Conservation (phyloP, 92 coral and sea anemone genomes). For the Phenganax stokvisi region DNA sequence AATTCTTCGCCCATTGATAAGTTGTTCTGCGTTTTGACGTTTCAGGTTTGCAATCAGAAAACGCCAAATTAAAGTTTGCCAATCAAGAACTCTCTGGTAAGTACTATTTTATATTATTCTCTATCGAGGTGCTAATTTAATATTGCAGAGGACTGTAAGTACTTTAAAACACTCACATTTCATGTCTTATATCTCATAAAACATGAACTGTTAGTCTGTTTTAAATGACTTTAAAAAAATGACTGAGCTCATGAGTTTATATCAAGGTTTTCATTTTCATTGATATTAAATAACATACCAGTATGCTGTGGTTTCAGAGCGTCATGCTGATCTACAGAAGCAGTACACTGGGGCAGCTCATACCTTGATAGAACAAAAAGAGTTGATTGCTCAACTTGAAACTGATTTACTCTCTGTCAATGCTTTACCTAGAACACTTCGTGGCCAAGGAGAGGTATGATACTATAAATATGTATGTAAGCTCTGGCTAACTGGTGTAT, state of each 20-base stretch:
- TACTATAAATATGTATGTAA: background rate
- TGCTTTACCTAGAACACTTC: slow-evolving; percentile 79
- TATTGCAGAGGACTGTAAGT: too few species aligned
- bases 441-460: slow-evolving; percentile 95
- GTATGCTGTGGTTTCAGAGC: slow-evolving; percentile 39
- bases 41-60: slow-evolving; percentile 85
- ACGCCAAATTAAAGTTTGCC: slow-evolving; percentile 83
- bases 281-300: background rate
- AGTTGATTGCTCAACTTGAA: slow-evolving; percentile 85
- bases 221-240: background rate
- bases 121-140: too few species aligned
- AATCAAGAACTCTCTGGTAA: slow-evolving; percentile 72
- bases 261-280: too few species aligned
- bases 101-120: background rate
- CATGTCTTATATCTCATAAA: too few species aligned
- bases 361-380: slow-evolving; percentile 87
- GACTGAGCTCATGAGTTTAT: too few species aligned
- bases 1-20: too few species aligned
- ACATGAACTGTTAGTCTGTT: too few species aligned
- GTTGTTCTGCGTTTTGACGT: background rate
- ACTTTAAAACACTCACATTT: too few species aligned
- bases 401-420: slow-evolving; percentile 92
- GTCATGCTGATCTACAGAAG: slow-evolving; percentile 66
- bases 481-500: background rate
- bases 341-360: slow-evolving; percentile 81